Conservation (phyloP, 1,140 invertebrate species). For the Drosophila funebris region DNA sequence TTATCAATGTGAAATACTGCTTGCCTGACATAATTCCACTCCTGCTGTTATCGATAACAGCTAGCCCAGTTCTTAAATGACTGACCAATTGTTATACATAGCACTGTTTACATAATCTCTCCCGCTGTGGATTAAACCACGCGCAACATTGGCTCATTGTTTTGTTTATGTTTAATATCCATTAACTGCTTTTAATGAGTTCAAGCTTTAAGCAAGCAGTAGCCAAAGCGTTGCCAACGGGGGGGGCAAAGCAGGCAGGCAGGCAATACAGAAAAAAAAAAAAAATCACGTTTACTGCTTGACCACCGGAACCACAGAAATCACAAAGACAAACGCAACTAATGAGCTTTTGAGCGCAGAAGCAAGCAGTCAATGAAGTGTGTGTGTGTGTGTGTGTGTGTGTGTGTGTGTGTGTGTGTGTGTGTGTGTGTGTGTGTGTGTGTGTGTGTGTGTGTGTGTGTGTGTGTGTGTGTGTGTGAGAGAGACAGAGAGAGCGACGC, state of each 20-base stretch:
- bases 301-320: slow-evolving; percentile 55
- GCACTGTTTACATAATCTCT: slow-evolving; percentile 2
- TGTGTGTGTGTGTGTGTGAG: not conserved
- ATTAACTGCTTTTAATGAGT: slow-evolving; percentile 76
- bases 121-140: slow-evolving; percentile 19
- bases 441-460: too few species aligned
- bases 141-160: slow-evolving; percentile 48
- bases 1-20: too few species aligned
- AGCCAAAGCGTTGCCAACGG: not conserved
- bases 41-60: too few species aligned
- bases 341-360: slow-evolving; percentile 27
- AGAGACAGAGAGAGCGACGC: not conserved
- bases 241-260: not conserved
- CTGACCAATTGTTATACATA: not conserved
- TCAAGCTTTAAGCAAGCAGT: slow-evolving; percentile 24
- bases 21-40: not conserved
- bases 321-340: slow-evolving; percentile 34
- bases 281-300: slow-evolving; percentile 69
- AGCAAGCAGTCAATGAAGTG: slow-evolving; percentile 13
- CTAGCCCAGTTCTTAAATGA: too few species aligned
- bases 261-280: not conserved
- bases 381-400: too few species aligned
- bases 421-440: too few species aligned
- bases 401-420: too few species aligned
- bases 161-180: slow-evolving; percentile 73